Evolutionary conservation across 2,797 vertebrate genomes (phyloP).

Genomic region (Schizothorax lantsangensis): DNA sequence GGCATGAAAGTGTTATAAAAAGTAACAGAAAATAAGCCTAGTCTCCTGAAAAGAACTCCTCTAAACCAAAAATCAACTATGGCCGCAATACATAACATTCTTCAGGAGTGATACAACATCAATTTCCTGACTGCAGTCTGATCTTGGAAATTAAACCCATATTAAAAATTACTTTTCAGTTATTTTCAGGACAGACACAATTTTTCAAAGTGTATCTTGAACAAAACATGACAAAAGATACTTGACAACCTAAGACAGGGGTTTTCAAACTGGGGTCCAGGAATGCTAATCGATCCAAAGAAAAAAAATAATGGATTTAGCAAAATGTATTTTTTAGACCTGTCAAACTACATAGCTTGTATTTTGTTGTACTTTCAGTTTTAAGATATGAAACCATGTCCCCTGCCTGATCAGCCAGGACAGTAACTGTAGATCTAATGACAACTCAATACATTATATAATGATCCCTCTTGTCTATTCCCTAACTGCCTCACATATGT

Average conservation of each 20-base stretch:
- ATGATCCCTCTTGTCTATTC: slow-evolving; percentile 8
- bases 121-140: slow-evolving; percentile 1
- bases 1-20: slow-evolving; percentile 7
- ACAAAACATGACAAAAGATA: not conserved
- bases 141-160: not conserved
- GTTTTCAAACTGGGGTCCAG: not conserved
- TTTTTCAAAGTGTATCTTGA: not conserved
- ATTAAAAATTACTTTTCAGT: slow-evolving; percentile 5
- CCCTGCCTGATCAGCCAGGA: not conserved
- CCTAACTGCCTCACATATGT: slow-evolving; percentile 30
- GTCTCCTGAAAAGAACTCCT: not conserved
- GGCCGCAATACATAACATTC: not conserved
- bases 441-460: slow-evolving; percentile 20
- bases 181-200: not conserved
- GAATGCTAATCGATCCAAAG: not conserved
- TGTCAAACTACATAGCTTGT: not conserved
- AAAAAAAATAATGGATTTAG: not conserved
- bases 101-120: slow-evolving; percentile 7
- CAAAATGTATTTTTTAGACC: not conserved
- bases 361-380: not conserved
- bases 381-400: not conserved
- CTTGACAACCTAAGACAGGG: not conserved
- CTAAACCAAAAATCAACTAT: slow-evolving; percentile 24
- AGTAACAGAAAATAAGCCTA: not conserved
- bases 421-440: not conserved